Evolutionary conservation across 1,140 invertebrate genomes (phyloP), one percentile per base, ranked within the genome.

Genomic region (Acromyrmex heyeri): DNA sequence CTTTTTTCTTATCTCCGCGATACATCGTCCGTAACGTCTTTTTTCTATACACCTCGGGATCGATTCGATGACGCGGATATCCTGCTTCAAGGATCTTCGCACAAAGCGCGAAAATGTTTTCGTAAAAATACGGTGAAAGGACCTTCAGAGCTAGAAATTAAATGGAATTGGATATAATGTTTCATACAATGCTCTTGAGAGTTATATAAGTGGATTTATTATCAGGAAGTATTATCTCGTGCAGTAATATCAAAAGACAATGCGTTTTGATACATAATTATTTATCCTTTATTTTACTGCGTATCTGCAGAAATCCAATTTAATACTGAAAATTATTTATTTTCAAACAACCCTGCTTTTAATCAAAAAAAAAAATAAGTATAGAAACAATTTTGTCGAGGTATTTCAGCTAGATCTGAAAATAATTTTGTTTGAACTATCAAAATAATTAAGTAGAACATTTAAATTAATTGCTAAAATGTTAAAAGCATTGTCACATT

Each of bases 21-120:
- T 83, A 59, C 53, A 62, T 24, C 69, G 55, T 62, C 70, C 69
- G 79, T 62, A 50, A 75, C 69, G 79, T 14, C 69, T 83, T 83
- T 75, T 83, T 83, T 61, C 21, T 24, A 64, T 21, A 10, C 34
- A 18, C 12, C 18, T 48, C 21, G 50, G 21, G 27, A 65, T 48
- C 67, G 30, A 55, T 21, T 30, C 67, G 55, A 61, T 30, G 77
- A 78, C 16, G 79, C 69, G 69, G 69, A 82, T 82, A 72, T 82
- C 65, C 79, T 57, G 78, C 14, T 50, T 14, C 79, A 83, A 83
- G 69, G 79, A 59, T 44, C 67, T 12, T 5, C 27, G 53, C 30
- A 14, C 24, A 27, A 14, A 50, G 21, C 55, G 14, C 53, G 12
- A 57, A 34, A 77, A 21, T 2, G 6, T 70, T 69, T 57, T 27